Evolutionary conservation across 2,113 vertebrate genomes (phyloP), one percentile per base, ranked within the genome.

Genomic region (Corythornis madagascariensis): DNA sequence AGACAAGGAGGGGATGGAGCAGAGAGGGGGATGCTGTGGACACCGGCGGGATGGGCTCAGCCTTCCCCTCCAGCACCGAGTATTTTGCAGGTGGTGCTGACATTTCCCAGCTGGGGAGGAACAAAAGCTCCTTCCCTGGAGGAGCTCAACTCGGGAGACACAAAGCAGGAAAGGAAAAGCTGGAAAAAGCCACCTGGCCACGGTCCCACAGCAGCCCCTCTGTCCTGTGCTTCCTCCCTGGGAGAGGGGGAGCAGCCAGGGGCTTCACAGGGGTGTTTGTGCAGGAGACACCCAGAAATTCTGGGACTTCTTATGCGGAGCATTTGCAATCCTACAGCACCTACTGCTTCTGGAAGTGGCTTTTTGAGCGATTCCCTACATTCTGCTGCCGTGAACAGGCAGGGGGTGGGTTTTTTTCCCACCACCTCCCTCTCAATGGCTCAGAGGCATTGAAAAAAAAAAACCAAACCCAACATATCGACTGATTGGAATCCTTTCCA

Each of bases 161-260:
- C 69, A 80, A 85, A 90, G 52, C 5, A 1, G 57, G 57, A 84
- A 57, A 80, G 79, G 84, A 93, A 88, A 70, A 8, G 57, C 56
- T 90, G 83, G 72, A 19, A 70, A 42, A 74, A 57, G 11, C 5
- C 2, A 10, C 11, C 28, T 43, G 3, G 56, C 21, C 4, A 11
- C 13, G 16, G 28, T n/a, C 71, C 64, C 76, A 33, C 7, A 2
- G 18, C 1, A 5, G 29, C 33, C 31, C 73, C 67, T 26, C 25
- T 33, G 64, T 56, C 63, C 35, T 24, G 9, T 0, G 13, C 57
- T 88, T 76, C 88, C 88, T 88, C 40, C 77, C 2, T 0, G 6
- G 69, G 56, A 45, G 61, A 13, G 2, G 38, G 0, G 9, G 12
- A 3, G 26, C 6, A 1, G 9, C 26, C 1, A 4, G 53, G 59